A percentile compares a stretch with the other conserved stretches of the same genome.
These are phyloP conservation scores for Lithophane leautieri DNA, from an alignment of 2,888 invertebrate species.

Conservation along the genomic window DNA sequence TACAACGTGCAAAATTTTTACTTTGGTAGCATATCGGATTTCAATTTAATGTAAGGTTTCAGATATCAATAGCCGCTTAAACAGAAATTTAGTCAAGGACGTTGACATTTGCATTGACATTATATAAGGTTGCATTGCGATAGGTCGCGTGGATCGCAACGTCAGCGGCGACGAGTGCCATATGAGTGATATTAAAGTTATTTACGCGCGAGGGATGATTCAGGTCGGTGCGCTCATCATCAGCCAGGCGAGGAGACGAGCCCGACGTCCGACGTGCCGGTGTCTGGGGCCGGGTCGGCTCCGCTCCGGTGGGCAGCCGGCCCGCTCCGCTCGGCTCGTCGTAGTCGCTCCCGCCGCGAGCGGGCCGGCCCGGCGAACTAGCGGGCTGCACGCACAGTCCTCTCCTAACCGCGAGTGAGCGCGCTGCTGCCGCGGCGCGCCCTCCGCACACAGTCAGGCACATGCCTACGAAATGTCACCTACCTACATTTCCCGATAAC, in stretches of 20 bases:
- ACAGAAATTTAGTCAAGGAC: constrained; percentile 61
- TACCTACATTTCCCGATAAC: constrained; percentile 84
- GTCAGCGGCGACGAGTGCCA: constrained; percentile 37
- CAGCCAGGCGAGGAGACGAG: constrained; percentile 72
- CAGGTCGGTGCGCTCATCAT: constrained; percentile 83
- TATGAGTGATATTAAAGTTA: constrained; percentile 66
- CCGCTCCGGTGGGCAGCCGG: constrained; percentile 65
- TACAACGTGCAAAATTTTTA: constrained; percentile 10
- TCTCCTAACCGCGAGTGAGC: constrained; percentile 88
- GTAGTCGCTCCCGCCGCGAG: constrained; percentile 68
- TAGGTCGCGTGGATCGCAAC: constrained; percentile 46
- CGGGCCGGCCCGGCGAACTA: constrained; percentile 67
- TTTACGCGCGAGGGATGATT: constrained; percentile 81
- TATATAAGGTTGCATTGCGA: constrained; percentile 63
- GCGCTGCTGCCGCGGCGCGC: constrained; percentile 88
- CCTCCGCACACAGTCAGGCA: constrained; percentile 79
- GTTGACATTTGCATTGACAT: constrained; percentile 62
- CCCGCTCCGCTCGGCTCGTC: constrained; percentile 44
- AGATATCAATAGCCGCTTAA: constrained; percentile 42
- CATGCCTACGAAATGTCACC: constrained; percentile 86
- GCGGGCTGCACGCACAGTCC: constrained; percentile 84
- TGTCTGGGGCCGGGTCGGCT: constrained; percentile 56
- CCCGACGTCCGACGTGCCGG: constrained; percentile 39
- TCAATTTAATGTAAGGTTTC: constrained; percentile 53
- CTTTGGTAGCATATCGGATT: constrained; percentile 26